phyloP scores from a whole-genome alignment of 2,797 vertebrate species.

The Pteropus rufus region DNA sequence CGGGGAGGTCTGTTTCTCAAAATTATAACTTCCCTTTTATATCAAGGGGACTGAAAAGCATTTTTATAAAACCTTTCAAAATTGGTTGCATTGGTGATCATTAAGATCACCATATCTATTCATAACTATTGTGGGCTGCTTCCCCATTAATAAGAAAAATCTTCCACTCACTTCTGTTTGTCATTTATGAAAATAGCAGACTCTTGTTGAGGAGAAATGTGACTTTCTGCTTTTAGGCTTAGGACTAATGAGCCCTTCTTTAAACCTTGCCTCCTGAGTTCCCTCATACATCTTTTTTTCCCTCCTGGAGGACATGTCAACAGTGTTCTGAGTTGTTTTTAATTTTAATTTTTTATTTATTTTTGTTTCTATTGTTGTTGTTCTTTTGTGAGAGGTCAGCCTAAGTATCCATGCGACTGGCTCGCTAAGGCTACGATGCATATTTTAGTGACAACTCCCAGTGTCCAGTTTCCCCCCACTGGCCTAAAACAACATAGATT shows the following conservation, averaged over 20 bases:
- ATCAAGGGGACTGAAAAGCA: neutral
- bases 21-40: constrained; percentile 29
- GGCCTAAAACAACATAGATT: constrained; percentile 16
- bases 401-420: neutral
- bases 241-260: neutral
- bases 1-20: neutral
- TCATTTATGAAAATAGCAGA: neutral
- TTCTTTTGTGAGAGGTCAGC: neutral
- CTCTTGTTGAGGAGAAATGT: neutral
- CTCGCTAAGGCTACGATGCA: neutral
- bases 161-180: neutral
- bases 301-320: neutral
- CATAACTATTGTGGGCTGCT: neutral
- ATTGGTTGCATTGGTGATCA: neutral
- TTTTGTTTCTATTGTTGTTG: neutral
- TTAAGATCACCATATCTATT: neutral
- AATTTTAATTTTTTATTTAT: neutral
- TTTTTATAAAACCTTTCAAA: constrained; percentile 40
- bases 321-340: neutral
- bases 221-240: neutral
- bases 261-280: neutral
- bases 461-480: neutral
- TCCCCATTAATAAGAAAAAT: neutral
- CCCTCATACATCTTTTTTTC: neutral
- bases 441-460: constrained; percentile 17